phyloP scores from a whole-genome alignment of 1,140 invertebrate species.

The Stegodyphus dumicola region DNA sequence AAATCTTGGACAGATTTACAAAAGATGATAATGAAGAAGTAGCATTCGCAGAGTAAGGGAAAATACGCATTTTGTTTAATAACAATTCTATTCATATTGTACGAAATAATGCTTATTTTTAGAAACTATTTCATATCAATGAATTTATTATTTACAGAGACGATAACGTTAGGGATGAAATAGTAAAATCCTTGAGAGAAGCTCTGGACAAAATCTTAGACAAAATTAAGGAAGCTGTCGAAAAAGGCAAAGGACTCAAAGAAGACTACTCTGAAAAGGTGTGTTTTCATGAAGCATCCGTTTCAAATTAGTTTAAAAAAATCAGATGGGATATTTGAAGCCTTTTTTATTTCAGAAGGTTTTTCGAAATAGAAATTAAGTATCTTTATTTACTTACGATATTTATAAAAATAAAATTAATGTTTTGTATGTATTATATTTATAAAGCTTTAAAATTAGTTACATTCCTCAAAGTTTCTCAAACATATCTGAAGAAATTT shows the following conservation, averaged over 20 bases:
- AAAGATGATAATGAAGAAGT: neutral
- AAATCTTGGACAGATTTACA: neutral
- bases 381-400: too few species aligned
- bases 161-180: constrained; percentile 4
- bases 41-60: neutral
- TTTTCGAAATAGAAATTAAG: too few species aligned
- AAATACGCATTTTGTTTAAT: neutral
- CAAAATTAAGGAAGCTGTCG: constrained; percentile 20
- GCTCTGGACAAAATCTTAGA: constrained; percentile 21
- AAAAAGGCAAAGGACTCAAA: constrained; percentile 24
- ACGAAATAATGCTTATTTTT: constrained; percentile 7
- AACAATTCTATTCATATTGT: neutral
- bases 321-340: too few species aligned
- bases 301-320: too few species aligned
- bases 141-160: neutral
- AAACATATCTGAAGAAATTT: too few species aligned
- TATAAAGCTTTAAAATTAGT: too few species aligned
- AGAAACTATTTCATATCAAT: neutral
- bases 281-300: too few species aligned
- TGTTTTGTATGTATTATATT: too few species aligned
- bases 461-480: too few species aligned
- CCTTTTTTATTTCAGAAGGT: too few species aligned
- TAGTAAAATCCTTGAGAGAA: constrained; percentile 12
- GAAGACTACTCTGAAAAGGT: constrained; percentile 9
- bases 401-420: too few species aligned